phyloP scores from a whole-genome alignment of 1,140 invertebrate species.

The Brachionus paranguensis region DNA sequence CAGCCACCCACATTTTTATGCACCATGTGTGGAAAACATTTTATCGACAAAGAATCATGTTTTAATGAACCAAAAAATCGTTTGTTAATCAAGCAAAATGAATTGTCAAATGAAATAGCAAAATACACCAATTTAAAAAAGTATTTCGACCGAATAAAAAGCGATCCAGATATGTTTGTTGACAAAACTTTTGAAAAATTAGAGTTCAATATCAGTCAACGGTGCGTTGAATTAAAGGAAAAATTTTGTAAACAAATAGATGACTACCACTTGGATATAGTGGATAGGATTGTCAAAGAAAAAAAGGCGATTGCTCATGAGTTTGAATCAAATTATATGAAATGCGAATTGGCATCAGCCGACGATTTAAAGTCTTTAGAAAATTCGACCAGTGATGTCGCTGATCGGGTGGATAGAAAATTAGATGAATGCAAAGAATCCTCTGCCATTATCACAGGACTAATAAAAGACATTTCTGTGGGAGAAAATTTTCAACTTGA shows the following conservation, averaged over 20 bases:
- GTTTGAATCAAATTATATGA: background rate
- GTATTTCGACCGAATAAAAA: background rate
- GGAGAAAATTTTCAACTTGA: background rate
- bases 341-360: background rate
- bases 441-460: background rate
- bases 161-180: background rate
- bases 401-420: background rate
- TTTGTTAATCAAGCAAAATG: background rate
- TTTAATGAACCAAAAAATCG: slow-evolving; percentile 1
- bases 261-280: background rate
- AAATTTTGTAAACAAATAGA: background rate
- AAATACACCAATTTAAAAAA: background rate
- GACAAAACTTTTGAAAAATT: background rate
- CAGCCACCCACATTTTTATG: background rate
- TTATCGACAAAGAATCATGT: background rate
- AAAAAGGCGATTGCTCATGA: background rate
- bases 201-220: background rate
- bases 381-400: background rate
- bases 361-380: background rate
- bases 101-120: background rate
- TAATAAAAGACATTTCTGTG: background rate
- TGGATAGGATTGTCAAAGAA: background rate
- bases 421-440: background rate
- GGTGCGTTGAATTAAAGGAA: background rate
- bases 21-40: background rate